phyloP scores from a whole-genome alignment of 2,113 vertebrate genomes.

The Pipa parva region DNA sequence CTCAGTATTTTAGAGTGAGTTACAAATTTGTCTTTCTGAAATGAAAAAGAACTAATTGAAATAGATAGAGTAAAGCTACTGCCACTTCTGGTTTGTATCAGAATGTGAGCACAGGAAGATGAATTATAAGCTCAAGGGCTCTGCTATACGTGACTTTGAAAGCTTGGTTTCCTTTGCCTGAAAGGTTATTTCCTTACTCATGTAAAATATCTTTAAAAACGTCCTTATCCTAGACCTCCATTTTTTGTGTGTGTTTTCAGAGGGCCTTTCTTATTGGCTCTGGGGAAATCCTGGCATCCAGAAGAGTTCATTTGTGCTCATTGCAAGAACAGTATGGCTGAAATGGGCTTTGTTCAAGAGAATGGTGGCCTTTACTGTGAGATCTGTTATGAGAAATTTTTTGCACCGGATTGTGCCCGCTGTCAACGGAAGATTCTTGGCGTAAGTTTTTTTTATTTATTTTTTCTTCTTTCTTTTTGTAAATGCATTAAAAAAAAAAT shows the following conservation, averaged over 20 bases:
- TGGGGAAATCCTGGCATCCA: conserved; percentile 95
- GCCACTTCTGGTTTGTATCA: too few species aligned
- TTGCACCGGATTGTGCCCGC: conserved; percentile 82
- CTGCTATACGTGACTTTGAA: too few species aligned
- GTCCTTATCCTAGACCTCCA: neutral
- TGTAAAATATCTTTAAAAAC: neutral
- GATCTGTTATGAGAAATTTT: conserved; percentile 89
- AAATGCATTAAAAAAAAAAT: too few species aligned
- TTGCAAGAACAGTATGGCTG: conserved; percentile 84
- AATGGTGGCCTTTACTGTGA: conserved; percentile 82
- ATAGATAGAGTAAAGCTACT: too few species aligned
- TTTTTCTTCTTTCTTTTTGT: too few species aligned
- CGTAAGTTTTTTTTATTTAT: conserved; percentile 62
- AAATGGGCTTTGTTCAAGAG: conserved; percentile 90
- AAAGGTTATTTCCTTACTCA: too few species aligned
- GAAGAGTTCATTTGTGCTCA: conserved; percentile 92
- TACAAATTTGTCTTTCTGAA: too few species aligned
- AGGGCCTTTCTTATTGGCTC: conserved; percentile 91
- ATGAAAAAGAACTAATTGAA: too few species aligned
- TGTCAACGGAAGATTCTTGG: conserved; percentile 92
- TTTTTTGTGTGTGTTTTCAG: conserved; percentile 58
- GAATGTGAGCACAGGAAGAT: too few species aligned
- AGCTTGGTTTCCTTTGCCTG: too few species aligned
- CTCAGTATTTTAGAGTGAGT: too few species aligned
- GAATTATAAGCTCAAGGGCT: too few species aligned